Evolutionary conservation across 2,797 vertebrate genomes (phyloP).

Genomic region (Lepus townsendii): DNA sequence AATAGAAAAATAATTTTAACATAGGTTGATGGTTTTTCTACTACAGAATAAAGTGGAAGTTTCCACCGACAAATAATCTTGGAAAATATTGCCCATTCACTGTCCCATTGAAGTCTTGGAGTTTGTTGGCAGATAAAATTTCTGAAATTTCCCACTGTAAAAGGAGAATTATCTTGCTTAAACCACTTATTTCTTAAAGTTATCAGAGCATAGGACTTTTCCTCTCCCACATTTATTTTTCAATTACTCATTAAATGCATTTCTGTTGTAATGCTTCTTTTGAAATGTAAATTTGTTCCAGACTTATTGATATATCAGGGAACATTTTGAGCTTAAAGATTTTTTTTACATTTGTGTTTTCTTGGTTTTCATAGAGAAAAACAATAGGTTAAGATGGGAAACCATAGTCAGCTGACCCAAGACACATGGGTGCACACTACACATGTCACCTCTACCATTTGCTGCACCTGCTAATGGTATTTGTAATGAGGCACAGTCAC

Average conservation of each 20-base stretch:
- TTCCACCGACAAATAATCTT: neutral
- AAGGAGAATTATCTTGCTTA: neutral
- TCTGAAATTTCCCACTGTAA: neutral
- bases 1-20: neutral
- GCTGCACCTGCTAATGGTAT: accelerated
- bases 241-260: neutral
- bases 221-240: neutral
- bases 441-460: too few relatives aligned
- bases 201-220: neutral
- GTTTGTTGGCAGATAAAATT: neutral
- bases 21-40: neutral
- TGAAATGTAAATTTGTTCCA: constrained; percentile 44
- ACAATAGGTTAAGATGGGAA: neutral
- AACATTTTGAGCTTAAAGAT: neutral
- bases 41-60: neutral
- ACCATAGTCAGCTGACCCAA: neutral
- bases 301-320: neutral
- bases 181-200: neutral
- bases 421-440: accelerated
- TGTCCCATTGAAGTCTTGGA: neutral
- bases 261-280: neutral
- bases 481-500: neutral
- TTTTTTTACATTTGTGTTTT: neutral
- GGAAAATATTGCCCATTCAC: neutral
- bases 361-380: neutral